Base-by-base conservation (phyloP, 2,113 vertebrate genomes). In the Gallinago jamesoni region DNA sequence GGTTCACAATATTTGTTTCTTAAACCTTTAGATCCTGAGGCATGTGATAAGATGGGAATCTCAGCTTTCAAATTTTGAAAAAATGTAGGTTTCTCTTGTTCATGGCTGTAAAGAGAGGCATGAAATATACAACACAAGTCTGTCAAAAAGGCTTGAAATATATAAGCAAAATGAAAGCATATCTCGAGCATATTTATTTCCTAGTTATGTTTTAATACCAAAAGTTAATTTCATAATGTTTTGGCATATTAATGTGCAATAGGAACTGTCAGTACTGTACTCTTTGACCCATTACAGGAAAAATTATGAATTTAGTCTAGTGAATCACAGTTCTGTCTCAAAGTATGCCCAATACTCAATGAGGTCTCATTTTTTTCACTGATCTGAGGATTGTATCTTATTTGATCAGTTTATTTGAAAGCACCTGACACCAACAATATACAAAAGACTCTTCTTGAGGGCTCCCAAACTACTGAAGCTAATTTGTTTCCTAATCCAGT, bases 21-120 rank as follows among this genome's bases (percentile, higher is more conserved):
- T 80, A 92, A 93, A 89, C 39, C 60, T 33, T 74, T 77, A 93
- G 82, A 77, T 96, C 93, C 90, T 78, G 57, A 92, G 92, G 93
- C 76, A 24, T 89, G 64, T 63, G 64, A 86, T 93, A 80, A 78
- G 68, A 59, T 67, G 53, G 59, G 57, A 75, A 83, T 45, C 43
- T 80, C 50, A 33, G 23, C 82, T 86, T 89, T 89, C 76, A 39
- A 2, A 50, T 88, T 75, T 66, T 33, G 2, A 20, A 74, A 76
- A 90, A 87, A 50, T 9, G 15, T 39, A 43, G 20, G 16, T 59
- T 95, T 86, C 33, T 84, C 56, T 91, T 45, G 41, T 56, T 90
- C 33, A 2, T 83, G 47, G 5, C 47, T 67, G 31, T 59, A 45
- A 52, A 87, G 33, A 87, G 21, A 74, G 33, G 9, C 12, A 25